Conservation (phyloP, 2,888 invertebrate genomes). For the Drosophila paucipuncta region DNA sequence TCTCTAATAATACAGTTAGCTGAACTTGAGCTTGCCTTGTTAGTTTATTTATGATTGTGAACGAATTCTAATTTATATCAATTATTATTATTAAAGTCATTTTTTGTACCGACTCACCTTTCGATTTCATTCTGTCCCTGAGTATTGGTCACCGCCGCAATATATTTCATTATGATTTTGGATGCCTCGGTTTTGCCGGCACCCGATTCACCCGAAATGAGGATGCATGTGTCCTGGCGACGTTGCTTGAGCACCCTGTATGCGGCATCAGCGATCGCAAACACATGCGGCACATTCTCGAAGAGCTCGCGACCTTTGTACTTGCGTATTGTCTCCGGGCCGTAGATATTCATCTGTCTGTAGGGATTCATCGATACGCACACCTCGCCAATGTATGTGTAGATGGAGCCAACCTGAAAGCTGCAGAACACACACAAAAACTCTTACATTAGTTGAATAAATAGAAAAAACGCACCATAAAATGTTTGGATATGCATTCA, state of each 20-base stretch:
- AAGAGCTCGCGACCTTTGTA: conserved; percentile 98
- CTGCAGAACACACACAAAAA: conserved; percentile 85
- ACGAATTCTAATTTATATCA: conserved; percentile 3
- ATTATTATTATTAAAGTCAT: not conserved
- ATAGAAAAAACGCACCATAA: not conserved
- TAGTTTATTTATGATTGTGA: not conserved
- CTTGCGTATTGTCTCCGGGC: conserved; percentile 92
- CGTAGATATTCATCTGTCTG: conserved; percentile 96
- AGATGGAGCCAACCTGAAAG: conserved; percentile 95
- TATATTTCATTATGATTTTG: conserved; percentile 99
- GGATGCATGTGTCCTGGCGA: conserved; percentile 97
- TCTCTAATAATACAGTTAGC: conserved; percentile 36
- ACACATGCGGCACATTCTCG: conserved; percentile 98
- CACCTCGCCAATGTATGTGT: conserved; percentile 99
- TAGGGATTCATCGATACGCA: conserved; percentile 99
- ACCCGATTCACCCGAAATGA: conserved; percentile 99
- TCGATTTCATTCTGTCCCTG: conserved; percentile 98
- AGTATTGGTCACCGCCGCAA: conserved; percentile 98
- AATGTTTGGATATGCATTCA: conserved; percentile 49
- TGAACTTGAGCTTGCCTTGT: conserved; percentile 12
- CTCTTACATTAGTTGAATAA: conserved; percentile 22
- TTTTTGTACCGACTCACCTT: conserved; percentile 87
- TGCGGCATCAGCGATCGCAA: conserved; percentile 98
- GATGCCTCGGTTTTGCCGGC: conserved; percentile 99
- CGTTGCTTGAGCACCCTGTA: conserved; percentile 96